phyloP scores from a whole-genome alignment of 2,113 vertebrate genomes.

The Anhinga anhinga region DNA sequence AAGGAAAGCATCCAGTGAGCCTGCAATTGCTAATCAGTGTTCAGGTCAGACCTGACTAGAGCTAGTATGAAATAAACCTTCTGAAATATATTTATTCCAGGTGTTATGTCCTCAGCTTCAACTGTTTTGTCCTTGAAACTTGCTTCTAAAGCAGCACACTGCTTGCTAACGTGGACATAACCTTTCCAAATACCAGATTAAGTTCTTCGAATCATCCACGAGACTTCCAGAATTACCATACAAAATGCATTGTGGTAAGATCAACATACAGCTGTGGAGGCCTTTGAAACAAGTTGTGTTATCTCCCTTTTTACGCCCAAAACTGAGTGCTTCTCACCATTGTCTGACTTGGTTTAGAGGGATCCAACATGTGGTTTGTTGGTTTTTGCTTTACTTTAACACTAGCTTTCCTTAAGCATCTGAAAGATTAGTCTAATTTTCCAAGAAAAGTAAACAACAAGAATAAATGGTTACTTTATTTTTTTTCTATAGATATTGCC shows the following conservation, averaged over 20 bases:
- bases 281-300: background rate
- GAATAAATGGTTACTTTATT: background rate
- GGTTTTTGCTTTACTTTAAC: no score
- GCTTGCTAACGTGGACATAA: background rate
- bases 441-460: background rate
- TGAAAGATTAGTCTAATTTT: background rate
- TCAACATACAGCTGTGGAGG: background rate
- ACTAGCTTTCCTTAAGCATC: background rate
- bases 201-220: background rate
- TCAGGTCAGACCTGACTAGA: background rate
- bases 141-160: background rate
- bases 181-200: background rate
- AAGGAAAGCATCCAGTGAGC: background rate
- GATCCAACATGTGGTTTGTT: no score
- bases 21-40: background rate
- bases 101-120: background rate
- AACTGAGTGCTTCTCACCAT: background rate
- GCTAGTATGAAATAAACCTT: background rate
- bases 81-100: background rate
- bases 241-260: background rate
- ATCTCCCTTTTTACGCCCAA: background rate
- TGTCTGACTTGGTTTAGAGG: background rate
- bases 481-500: background rate
- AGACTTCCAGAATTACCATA: background rate
- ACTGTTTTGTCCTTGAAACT: background rate